A percentile compares a stretch with the other conserved stretches of the same genome.
Conservation (phyloP, 2,888 invertebrate species). For the Aphidoletes aphidimyza region DNA sequence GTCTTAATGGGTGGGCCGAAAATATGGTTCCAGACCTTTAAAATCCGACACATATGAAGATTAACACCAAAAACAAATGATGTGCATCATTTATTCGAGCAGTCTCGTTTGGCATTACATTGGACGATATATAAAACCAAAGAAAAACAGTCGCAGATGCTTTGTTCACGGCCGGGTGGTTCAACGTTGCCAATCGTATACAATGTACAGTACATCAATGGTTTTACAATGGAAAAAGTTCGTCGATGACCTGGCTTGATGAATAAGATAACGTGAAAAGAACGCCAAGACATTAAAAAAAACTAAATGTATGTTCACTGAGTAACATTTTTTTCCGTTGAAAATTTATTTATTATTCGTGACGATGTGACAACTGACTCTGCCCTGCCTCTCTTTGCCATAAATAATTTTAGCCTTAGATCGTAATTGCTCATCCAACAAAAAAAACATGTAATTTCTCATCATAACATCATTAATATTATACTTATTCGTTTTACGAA, state of each 20-base stretch:
- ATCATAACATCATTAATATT: neutral
- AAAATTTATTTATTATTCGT: constrained; percentile 45
- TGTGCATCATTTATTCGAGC: constrained; percentile 15
- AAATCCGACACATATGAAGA: neutral
- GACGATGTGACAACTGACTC: constrained; percentile 39
- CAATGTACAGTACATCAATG: too few species aligned
- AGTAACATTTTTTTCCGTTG: neutral
- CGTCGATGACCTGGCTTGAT: constrained; percentile 11
- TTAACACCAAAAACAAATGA: neutral
- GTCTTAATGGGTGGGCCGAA: constrained; percentile 35
- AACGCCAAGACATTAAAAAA: neutral
- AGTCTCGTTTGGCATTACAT: neutral
- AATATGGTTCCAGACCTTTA: neutral
- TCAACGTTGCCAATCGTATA: neutral
- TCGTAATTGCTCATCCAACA: too few species aligned
- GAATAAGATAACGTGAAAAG: neutral
- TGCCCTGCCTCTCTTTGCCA: too few species aligned
- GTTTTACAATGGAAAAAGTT: neutral
- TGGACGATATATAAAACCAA: neutral
- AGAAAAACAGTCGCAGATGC: neutral
- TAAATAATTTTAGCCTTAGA: too few species aligned
- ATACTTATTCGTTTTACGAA: neutral
- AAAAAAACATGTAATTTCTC: constrained; percentile 1
- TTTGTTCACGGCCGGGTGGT: neutral
- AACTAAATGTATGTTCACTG: neutral